Conservation (phyloP, 1,140 invertebrate genomes). For the Drosophila nasuta region DNA sequence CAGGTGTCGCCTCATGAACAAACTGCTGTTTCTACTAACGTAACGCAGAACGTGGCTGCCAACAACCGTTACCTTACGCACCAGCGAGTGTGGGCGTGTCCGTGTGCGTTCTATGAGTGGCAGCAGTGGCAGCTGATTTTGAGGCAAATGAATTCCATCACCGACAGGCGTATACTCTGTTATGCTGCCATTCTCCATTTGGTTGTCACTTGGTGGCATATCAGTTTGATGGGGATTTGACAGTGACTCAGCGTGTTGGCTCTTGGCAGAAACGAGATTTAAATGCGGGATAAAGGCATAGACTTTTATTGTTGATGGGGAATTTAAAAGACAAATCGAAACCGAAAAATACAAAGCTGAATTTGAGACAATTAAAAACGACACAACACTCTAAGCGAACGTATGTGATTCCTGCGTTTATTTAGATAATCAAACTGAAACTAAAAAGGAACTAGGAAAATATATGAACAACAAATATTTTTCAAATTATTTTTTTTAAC, state of each 20-base stretch:
- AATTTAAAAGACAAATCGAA: slow-evolving; percentile 18
- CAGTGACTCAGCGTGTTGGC: not conserved
- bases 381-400: not conserved
- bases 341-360: slow-evolving; percentile 1
- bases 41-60: slow-evolving; percentile 46
- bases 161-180: slow-evolving; percentile 29
- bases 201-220: not conserved
- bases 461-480: too few relatives aligned
- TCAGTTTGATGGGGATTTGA: not conserved
- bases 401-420: slow-evolving; percentile 16
- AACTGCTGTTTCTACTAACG: slow-evolving; percentile 11
- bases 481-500: too few relatives aligned
- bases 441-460: not conserved
- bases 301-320: slow-evolving; percentile 1
- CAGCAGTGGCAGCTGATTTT: not conserved
- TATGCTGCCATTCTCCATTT: not conserved
- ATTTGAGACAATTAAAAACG: not conserved
- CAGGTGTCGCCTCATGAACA: slow-evolving; percentile 1
- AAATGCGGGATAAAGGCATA: not conserved
- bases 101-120: slow-evolving; percentile 1
- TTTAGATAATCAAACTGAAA: not conserved
- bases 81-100: slow-evolving; percentile 6
- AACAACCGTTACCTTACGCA: slow-evolving; percentile 41
- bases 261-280: not conserved
- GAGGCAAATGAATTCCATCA: slow-evolving; percentile 25